A percentile compares a stretch with the other conserved stretches of the same genome.
Conservation (phyloP, 2,888 invertebrate genomes). For the Rhamphomyia laevipes region DNA sequence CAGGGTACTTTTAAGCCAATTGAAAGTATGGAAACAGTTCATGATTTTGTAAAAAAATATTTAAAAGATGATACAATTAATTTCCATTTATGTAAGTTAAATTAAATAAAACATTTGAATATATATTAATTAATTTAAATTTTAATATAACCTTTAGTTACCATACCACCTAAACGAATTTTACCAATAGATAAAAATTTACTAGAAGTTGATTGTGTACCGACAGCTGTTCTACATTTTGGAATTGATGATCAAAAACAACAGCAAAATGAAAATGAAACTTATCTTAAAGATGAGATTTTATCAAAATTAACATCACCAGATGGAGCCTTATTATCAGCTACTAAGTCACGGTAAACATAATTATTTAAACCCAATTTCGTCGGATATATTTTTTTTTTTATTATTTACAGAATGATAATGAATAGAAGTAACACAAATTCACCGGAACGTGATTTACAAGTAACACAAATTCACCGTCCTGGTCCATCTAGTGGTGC, state of each 20-base stretch:
- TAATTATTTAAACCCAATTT: neutral
- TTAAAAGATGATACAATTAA: conserved; percentile 49
- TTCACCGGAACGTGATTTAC: neutral
- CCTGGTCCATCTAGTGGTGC: conserved; percentile 8
- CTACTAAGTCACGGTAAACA: conserved; percentile 53
- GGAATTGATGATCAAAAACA: conserved; percentile 38
- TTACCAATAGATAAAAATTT: conserved; percentile 51
- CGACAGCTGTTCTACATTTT: conserved; percentile 66
- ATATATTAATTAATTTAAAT: too few species aligned
- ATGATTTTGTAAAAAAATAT: conserved; percentile 61
- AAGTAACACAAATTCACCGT: neutral
- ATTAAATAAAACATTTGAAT: neutral
- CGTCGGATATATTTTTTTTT: conserved; percentile 3
- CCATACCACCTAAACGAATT: conserved; percentile 68
- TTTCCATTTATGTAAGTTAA: conserved; percentile 69
- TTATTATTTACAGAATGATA: neutral
- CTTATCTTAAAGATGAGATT: conserved; percentile 48
- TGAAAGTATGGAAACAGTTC: conserved; percentile 59
- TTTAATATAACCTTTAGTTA: conserved; percentile 43
- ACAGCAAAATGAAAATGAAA: conserved; percentile 27
- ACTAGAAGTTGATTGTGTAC: conserved; percentile 62
- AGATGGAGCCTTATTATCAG: conserved; percentile 54
- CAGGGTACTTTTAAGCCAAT: conserved; percentile 75
- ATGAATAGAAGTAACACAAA: neutral
- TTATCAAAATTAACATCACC: conserved; percentile 51